A percentile compares a stretch with the other conserved stretches of the same genome.
phyloP scores from a whole-genome alignment of 2,113 vertebrate genomes.

The Rhadina sibilatrix region DNA sequence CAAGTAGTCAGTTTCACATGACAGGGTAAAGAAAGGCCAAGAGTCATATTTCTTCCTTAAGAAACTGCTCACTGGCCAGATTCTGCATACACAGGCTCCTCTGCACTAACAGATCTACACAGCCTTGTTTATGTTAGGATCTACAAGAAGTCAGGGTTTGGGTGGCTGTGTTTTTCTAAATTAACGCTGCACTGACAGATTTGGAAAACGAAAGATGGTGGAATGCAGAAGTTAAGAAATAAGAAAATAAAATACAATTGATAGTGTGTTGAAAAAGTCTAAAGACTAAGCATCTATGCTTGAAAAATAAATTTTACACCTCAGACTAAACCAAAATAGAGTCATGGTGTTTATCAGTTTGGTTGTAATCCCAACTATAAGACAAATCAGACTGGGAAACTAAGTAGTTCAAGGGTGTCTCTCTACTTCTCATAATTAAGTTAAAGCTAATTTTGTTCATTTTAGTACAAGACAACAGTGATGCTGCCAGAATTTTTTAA shows the following conservation, averaged over 20 bases:
- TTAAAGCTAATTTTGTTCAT: slow-evolving; percentile 29
- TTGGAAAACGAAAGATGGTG: not conserved
- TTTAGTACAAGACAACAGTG: slow-evolving; percentile 31
- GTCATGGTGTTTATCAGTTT: not conserved
- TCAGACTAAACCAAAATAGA: slow-evolving; percentile 46
- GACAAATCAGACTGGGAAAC: not conserved
- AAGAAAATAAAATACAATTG: slow-evolving; percentile 7
- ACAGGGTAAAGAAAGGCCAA: not conserved
- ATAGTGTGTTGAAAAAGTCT: not conserved
- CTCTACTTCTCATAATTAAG: not conserved
- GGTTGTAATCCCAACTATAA: slow-evolving; percentile 4
- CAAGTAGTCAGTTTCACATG: not conserved
- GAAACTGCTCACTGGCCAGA: not conserved
- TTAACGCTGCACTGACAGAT: not conserved
- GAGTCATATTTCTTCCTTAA: not conserved
- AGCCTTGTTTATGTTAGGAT: slow-evolving; percentile 33
- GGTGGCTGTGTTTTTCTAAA: slow-evolving; percentile 36
- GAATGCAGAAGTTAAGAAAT: slow-evolving; percentile 31
- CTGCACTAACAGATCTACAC: not conserved
- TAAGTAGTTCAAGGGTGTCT: not conserved
- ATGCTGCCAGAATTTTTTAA: not conserved
- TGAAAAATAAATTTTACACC: slow-evolving; percentile 48
- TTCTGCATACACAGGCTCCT: not conserved
- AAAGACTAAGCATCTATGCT: not conserved
- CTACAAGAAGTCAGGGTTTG: not conserved